phyloP scores from a whole-genome alignment of 2,888 invertebrate species.

The Drepana falcataria region DNA sequence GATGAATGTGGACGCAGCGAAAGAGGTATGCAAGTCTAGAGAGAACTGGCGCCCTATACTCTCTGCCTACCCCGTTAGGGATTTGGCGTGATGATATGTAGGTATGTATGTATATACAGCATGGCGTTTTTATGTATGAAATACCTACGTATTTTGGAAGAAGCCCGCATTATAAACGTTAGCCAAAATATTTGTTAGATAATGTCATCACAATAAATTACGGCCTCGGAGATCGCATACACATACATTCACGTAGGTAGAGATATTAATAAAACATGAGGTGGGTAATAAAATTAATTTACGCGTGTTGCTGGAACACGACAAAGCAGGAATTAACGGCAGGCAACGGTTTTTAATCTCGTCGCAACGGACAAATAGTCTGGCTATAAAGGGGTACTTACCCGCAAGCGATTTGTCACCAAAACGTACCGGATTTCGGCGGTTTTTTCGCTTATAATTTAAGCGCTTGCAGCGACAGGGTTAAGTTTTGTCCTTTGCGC shows the following conservation, averaged over 20 bases:
- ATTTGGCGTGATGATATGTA: too few relatives aligned
- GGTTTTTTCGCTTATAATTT: slow-evolving; percentile 32
- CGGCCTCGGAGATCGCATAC: neutral
- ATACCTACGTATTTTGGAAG: too few relatives aligned
- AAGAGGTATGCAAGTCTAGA: too few relatives aligned
- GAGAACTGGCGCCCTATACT: too few relatives aligned
- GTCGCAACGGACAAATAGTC: slow-evolving; percentile 41
- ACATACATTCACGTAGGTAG: slow-evolving; percentile 8
- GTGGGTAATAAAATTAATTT: slow-evolving; percentile 45
- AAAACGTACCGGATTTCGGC: slow-evolving; percentile 24
- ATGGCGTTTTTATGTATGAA: too few relatives aligned
- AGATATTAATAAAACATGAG: slow-evolving; percentile 45
- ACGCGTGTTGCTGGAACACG: slow-evolving; percentile 14
- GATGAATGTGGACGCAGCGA: too few relatives aligned
- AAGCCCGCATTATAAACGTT: too few relatives aligned
- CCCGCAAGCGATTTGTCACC: slow-evolving; percentile 38
- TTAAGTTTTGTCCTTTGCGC: slow-evolving; percentile 1
- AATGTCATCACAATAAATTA: neutral
- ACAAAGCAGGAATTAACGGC: slow-evolving; percentile 14
- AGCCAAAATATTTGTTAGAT: neutral
- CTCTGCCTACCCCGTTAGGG: too few relatives aligned
- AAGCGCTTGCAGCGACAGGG: slow-evolving; percentile 7
- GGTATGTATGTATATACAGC: too few relatives aligned
- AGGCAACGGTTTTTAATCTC: slow-evolving; percentile 34
- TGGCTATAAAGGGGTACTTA: slow-evolving; percentile 22